These are phyloP conservation scores for Chelon auratus DNA, from an alignment of 2,797 vertebrate species.

Conservation along the genomic window DNA sequence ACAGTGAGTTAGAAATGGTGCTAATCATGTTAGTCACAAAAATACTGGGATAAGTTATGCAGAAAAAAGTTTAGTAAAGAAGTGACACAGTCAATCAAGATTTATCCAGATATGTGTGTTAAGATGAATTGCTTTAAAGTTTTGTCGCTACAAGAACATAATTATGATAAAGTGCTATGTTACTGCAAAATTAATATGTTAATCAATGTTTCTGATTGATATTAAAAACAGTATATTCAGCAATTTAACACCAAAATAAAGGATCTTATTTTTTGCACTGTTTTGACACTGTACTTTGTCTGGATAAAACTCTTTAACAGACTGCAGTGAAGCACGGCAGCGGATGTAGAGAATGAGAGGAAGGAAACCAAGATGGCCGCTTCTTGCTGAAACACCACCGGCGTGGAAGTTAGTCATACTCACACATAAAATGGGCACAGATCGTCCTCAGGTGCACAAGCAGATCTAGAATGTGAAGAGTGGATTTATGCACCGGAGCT, in stretches of 20 bases:
- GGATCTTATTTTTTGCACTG: neutral
- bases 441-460: constrained; percentile 95
- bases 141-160: constrained; percentile 12
- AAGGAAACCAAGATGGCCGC: constrained; percentile 49
- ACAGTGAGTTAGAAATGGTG: constrained; percentile 20
- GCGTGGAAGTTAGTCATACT: constrained; percentile 91
- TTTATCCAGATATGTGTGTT: constrained; percentile 76
- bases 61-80: constrained; percentile 23
- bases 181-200: constrained; percentile 1
- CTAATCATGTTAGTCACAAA: constrained; percentile 36
- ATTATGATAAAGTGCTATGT: neutral
- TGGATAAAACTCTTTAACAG: constrained; percentile 72
- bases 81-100: constrained; percentile 56
- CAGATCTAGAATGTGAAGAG: constrained; percentile 98
- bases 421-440: constrained; percentile 97
- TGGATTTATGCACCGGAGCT: constrained; percentile 90
- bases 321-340: constrained; percentile 47
- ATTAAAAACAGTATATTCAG: neutral
- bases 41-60: constrained; percentile 15
- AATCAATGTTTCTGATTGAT: constrained; percentile 12
- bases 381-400: constrained; percentile 50
- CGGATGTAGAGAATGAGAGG: constrained; percentile 46
- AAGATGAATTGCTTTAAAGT: neutral
- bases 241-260: neutral
- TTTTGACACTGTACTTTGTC: constrained; percentile 30